Evolutionary conservation across 2,797 vertebrate species (phyloP), one percentile per base, ranked within the genome.

Genomic region (Gephyroberyx darwinii): DNA sequence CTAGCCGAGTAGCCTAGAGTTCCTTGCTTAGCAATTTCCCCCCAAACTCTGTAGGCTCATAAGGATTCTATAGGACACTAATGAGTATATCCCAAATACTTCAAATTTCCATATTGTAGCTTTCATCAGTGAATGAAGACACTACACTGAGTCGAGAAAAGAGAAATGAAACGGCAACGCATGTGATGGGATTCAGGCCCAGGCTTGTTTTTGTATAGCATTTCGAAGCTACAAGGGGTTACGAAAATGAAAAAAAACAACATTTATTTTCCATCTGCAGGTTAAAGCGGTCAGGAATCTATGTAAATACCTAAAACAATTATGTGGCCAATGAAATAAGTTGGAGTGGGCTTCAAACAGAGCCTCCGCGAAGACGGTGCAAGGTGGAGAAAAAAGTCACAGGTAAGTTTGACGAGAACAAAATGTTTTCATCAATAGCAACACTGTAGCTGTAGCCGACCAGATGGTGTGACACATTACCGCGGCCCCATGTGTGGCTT

Each of bases 391-490:
- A 4, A 8, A 17, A 33, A 9, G 0, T 26, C 33, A 4, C 0
- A n/a, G 17, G 65, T 52, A 22, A n/a, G n/a, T 69, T 65, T 37
- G 45, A 16, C 26, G 53, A 10, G 9, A 0, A 1, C 50, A 31
- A 12, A 22, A 17, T 22, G 14, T 48, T 60, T 52, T 66, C 5
- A 54, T 74, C 20, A 41, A 14, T 60, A 41, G 56, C 19, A 35
- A 10, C 13, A n/a, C 54, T 65, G 56, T 16, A 64, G 58, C 68
- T 51, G 78, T 68, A 58, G 30, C n/a, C 19, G 60, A 74, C 16
- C 71, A 82, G 64, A 72, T 82, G 83, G 67, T 64, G 69, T 45
- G 59, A 65, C 74, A 74, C 67, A 52, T 76, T 59, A 47, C 51
- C 56, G 35, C 64, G 47, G 26, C 56, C 50, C 70, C 59, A 50